Percentiles rank a stretch among this genome's conserved stretches.
Evolutionary conservation across 30 jellyfish, hydroid and myxozoan genomes (phyloP).

Genomic region (Phacellophora camtschatica): DNA sequence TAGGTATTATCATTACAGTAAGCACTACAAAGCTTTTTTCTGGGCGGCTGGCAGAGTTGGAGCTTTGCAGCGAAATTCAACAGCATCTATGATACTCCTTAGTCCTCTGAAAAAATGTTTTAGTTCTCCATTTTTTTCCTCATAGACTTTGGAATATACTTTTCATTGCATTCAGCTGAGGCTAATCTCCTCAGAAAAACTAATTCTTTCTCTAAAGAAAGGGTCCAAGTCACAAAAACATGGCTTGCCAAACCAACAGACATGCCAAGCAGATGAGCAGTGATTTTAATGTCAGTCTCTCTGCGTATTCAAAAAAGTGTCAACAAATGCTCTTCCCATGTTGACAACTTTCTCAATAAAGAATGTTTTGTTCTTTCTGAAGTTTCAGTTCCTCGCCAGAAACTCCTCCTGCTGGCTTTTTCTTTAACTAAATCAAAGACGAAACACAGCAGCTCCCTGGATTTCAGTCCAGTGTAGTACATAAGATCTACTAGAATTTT

Average conservation of each 20-base stretch:
- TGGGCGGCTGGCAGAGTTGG: not conserved
- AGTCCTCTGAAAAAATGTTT: not conserved
- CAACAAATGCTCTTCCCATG: slow-evolving; percentile 41
- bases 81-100: slow-evolving; percentile 1
- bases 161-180: not conserved
- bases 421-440: not conserved
- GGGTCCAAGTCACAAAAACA: slow-evolving; percentile 5
- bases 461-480: slow-evolving; percentile 15
- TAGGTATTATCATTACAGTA: not conserved
- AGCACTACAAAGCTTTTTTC: not conserved
- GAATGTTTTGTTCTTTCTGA: not conserved
- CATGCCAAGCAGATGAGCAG: slow-evolving; percentile 17
- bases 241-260: slow-evolving; percentile 7
- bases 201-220: slow-evolving; percentile 8
- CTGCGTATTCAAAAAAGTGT: slow-evolving; percentile 2
- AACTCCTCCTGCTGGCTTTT: not conserved
- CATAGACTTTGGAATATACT: not conserved
- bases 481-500: not conserved
- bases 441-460: slow-evolving; percentile 3
- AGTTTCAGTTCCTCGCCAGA: not conserved
- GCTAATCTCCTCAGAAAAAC: not conserved
- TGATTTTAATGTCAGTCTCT: slow-evolving; percentile 22
- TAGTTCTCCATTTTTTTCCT: not conserved
- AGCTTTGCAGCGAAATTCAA: not conserved
- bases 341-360: not conserved